Conservation (phyloP, 2,888 invertebrate genomes). For the Gortyna flavago region DNA sequence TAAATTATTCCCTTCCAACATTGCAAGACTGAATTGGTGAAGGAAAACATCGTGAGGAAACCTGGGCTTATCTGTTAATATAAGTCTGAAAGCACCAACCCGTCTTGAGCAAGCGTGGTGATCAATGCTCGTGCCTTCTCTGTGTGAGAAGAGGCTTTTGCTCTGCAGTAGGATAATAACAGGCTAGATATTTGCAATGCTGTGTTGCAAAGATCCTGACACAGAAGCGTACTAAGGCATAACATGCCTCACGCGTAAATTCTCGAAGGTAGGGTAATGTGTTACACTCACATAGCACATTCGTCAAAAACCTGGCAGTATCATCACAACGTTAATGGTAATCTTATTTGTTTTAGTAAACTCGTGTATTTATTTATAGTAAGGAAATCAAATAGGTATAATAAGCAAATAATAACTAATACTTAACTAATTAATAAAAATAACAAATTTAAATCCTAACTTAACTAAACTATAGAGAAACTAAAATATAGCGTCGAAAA, state of each 20-base stretch:
- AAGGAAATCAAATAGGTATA: too few species aligned
- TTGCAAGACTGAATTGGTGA: not conserved
- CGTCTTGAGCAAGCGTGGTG: not conserved
- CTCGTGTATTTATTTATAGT: not conserved
- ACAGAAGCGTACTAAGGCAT: not conserved
- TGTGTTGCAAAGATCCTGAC: not conserved
- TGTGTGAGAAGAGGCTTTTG: too few species aligned
- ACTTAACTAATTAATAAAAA: too few species aligned
- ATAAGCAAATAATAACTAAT: too few species aligned
- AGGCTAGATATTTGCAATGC: not conserved
- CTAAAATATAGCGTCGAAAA: too few species aligned
- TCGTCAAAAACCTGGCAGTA: not conserved
- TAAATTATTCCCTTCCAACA: conserved; percentile 24
- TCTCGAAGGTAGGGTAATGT: not conserved
- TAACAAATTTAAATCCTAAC: too few species aligned
- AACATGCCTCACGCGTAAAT: not conserved
- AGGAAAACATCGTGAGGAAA: not conserved
- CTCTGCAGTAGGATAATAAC: too few species aligned
- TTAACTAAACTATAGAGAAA: too few species aligned
- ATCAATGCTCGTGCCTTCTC: not conserved
- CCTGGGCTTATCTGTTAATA: not conserved
- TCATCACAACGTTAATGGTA: not conserved
- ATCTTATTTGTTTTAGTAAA: not conserved
- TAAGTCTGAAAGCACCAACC: not conserved
- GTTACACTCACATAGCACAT: too few species aligned